These are phyloP conservation scores for Aporrectodea caliginosa DNA, from an alignment of 1,140 invertebrate species.

Conservation along the genomic window DNA sequence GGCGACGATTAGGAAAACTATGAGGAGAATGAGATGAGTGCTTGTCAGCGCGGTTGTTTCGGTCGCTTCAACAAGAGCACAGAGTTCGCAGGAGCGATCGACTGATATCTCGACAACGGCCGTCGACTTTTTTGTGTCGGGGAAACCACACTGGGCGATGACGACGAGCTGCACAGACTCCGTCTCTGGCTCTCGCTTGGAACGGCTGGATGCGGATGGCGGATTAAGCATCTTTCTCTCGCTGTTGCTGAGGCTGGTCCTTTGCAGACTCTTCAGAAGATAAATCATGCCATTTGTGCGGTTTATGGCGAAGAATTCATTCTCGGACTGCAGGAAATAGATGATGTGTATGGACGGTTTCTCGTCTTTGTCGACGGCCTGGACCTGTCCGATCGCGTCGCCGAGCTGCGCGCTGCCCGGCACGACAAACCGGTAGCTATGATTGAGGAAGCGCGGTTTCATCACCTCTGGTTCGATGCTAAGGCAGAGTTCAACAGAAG, in stretches of 20 bases:
- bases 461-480: slow-evolving; percentile 88
- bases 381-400: slow-evolving; percentile 77
- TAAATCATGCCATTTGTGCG: slow-evolving; percentile 80
- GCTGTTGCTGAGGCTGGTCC: not conserved
- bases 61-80: not conserved
- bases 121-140: not conserved
- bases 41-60: not conserved
- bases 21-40: slow-evolving; percentile 25
- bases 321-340: slow-evolving; percentile 60
- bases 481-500: slow-evolving; percentile 73
- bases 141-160: slow-evolving; percentile 17
- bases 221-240: not conserved
- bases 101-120: slow-evolving; percentile 18
- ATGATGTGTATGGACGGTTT: slow-evolving; percentile 23
- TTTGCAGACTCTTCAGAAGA: slow-evolving; percentile 56
- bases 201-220: not conserved
- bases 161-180: slow-evolving; percentile 16
- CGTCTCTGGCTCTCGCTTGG: not conserved
- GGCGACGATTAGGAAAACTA: slow-evolving; percentile 26
- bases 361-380: slow-evolving; percentile 77
- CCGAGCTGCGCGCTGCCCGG: slow-evolving; percentile 68
- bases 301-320: slow-evolving; percentile 86
- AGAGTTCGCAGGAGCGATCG: slow-evolving; percentile 24
- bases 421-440: slow-evolving; percentile 77
- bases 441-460: slow-evolving; percentile 84